Percentiles rank a stretch among this genome's conserved stretches.
Conservation (phyloP, 2,113 vertebrate genomes). For the Menidia beryllina region DNA sequence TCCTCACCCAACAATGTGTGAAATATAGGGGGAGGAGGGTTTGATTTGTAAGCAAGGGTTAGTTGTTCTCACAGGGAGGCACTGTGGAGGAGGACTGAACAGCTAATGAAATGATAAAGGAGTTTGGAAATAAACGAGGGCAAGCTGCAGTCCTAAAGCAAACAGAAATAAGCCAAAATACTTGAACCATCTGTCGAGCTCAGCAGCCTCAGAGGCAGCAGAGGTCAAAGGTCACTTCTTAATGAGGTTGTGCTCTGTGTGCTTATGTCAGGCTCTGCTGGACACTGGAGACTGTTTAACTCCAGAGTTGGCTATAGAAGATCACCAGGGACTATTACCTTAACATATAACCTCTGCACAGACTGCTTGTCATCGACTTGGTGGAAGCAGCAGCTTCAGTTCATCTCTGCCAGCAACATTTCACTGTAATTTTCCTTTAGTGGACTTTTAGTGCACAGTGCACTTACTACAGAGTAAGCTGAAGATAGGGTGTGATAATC, state of each 20-base stretch:
- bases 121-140: slow-evolving; percentile 1
- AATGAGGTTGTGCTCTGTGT: slow-evolving; percentile 46
- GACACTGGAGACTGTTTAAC: not conserved
- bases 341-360: not conserved
- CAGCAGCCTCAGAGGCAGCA: slow-evolving; percentile 16
- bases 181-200: slow-evolving; percentile 1
- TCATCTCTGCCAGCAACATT: no score
- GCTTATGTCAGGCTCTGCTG: slow-evolving; percentile 32
- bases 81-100: slow-evolving; percentile 14
- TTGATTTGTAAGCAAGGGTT: not conserved
- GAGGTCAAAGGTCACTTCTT: slow-evolving; percentile 55
- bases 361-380: no score
- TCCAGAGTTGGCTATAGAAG: slow-evolving; percentile 6
- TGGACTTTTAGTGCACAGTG: no score
- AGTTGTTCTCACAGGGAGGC: slow-evolving; percentile 36
- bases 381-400: no score
- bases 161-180: not conserved
- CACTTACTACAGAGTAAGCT: no score
- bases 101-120: slow-evolving; percentile 46
- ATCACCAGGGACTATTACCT: not conserved
- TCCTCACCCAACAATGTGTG: not conserved
- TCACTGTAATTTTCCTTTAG: no score
- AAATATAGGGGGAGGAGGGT: not conserved
- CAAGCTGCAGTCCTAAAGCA: slow-evolving; percentile 1
- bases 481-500: no score